Conservation (phyloP, 2,797 vertebrate genomes). For the Halcyon badia region DNA sequence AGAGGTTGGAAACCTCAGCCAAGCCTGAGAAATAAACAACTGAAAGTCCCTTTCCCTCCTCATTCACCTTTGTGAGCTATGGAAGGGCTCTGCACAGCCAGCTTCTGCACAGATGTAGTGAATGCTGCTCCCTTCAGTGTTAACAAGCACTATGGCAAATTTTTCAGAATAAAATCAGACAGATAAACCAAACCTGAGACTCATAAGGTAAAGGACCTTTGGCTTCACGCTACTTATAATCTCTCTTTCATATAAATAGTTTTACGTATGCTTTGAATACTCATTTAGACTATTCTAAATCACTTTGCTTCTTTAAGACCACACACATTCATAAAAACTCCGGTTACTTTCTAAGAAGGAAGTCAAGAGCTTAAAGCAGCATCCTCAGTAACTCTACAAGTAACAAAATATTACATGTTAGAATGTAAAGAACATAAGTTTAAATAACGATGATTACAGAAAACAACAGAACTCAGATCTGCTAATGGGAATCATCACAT, state of each 20-base stretch:
- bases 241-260: background rate
- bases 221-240: background rate
- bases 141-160: background rate
- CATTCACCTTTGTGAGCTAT: background rate
- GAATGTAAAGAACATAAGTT: background rate
- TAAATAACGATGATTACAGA: fast-evolving
- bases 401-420: background rate
- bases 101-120: background rate
- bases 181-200: background rate
- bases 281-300: background rate
- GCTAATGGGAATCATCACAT: background rate
- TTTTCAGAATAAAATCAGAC: background rate
- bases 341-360: background rate
- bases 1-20: background rate
- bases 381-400: background rate
- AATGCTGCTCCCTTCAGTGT: background rate
- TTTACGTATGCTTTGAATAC: background rate
- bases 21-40: background rate
- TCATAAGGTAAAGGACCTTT: background rate
- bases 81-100: background rate
- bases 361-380: background rate
- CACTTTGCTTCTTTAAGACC: background rate
- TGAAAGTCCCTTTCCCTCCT: background rate
- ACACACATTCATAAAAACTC: background rate
- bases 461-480: background rate